A percentile compares a stretch with the other conserved stretches of the same genome.
Conservation (phyloP, 2,888 invertebrate genomes). For the Eueremaeus valkanovi region DNA sequence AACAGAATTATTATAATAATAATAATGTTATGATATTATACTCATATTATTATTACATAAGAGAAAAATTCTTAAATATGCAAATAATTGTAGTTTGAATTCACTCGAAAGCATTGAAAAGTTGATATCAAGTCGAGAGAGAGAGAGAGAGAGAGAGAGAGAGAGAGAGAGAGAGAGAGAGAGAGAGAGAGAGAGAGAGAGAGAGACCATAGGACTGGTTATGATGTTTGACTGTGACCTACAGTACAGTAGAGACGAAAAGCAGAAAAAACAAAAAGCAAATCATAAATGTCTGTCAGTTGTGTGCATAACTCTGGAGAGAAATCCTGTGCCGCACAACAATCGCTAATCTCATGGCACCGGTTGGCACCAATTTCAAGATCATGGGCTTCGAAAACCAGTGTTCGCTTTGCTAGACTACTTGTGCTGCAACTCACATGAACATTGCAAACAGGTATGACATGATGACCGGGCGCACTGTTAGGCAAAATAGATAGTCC, state of each 20-base stretch:
- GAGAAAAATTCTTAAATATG: too few relatives aligned
- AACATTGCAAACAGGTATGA: neutral
- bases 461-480: constrained; percentile 18
- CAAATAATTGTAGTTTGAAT: neutral
- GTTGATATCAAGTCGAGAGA: too few relatives aligned
- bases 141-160: too few relatives aligned
- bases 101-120: too few relatives aligned
- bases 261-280: constrained; percentile 9
- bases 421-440: neutral
- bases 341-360: constrained; percentile 18
- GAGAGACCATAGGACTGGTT: constrained; percentile 15
- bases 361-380: constrained; percentile 31
- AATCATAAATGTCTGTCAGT: constrained; percentile 17
- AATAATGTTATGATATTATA: too few relatives aligned
- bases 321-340: constrained; percentile 12
- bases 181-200: too few relatives aligned
- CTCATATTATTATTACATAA: too few relatives aligned
- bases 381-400: constrained; percentile 11
- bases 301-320: neutral
- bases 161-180: too few relatives aligned
- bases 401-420: neutral
- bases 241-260: neutral
- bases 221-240: constrained; percentile 2
- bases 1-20: too few relatives aligned
- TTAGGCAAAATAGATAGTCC: constrained; percentile 23